Evolutionary conservation across 2,888 invertebrate species (phyloP).

Genomic region (Stenotaenia linearis): DNA sequence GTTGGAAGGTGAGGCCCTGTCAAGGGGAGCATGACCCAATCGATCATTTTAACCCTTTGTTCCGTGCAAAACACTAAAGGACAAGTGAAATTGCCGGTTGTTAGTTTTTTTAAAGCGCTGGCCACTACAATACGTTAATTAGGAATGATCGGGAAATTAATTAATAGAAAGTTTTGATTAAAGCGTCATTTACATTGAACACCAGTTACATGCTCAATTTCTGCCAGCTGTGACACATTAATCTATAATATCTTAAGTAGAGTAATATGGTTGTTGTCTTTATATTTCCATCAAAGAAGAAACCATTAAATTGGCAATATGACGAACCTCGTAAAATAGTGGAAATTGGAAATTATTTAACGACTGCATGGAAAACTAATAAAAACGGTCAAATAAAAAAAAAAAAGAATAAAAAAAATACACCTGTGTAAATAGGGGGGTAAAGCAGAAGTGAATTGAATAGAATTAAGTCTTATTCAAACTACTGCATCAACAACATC

Average conservation of each 20-base stretch:
- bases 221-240: background rate
- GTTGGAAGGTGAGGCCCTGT: background rate
- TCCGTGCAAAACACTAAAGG: background rate
- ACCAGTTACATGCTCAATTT: background rate
- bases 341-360: slow-evolving; percentile 5
- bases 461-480: background rate
- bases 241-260: background rate
- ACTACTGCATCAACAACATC: background rate
- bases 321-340: background rate
- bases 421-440: background rate
- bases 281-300: background rate
- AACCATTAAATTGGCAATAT: background rate
- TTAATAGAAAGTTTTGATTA: background rate
- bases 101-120: background rate
- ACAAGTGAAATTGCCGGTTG: background rate
- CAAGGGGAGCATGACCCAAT: background rate
- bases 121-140: background rate
- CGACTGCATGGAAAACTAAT: background rate
- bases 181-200: background rate
- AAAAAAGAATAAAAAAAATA: background rate
- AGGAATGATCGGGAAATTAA: background rate
- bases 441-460: background rate
- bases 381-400: background rate
- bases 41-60: background rate
- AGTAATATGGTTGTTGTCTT: background rate